These are phyloP conservation scores for Epicampocera succincta DNA, from an alignment of 2,888 invertebrate genomes.

Conservation along the genomic window DNA sequence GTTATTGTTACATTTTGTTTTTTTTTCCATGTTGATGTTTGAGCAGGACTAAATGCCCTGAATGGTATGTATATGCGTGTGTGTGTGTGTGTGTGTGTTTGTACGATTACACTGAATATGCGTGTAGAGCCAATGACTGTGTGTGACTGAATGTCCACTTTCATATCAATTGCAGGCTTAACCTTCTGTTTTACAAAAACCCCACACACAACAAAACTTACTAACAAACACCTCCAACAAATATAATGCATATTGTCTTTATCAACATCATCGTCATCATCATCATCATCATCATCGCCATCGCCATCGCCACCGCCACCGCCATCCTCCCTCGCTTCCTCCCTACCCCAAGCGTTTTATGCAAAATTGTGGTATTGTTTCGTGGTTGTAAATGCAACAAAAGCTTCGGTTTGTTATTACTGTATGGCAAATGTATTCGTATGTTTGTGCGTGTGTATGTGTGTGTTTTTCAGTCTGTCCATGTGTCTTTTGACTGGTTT, in stretches of 20 bases:
- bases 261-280: slow-evolving; percentile 30
- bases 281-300: too few relatives aligned
- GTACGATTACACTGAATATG: neutral
- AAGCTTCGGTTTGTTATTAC: slow-evolving; percentile 64
- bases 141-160: slow-evolving; percentile 66
- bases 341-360: slow-evolving; percentile 7
- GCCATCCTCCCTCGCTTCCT: slow-evolving; percentile 11
- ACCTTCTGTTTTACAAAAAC: slow-evolving; percentile 50
- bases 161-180: slow-evolving; percentile 72
- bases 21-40: slow-evolving; percentile 9
- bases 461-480: slow-evolving; percentile 28
- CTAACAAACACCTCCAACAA: slow-evolving; percentile 13
- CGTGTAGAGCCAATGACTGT: slow-evolving; percentile 15
- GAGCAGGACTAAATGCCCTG: slow-evolving; percentile 28
- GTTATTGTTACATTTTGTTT: slow-evolving; percentile 42
- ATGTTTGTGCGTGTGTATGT: too few relatives aligned
- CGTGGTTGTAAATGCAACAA: slow-evolving; percentile 67
- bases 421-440: slow-evolving; percentile 57
- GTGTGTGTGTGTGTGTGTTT: neutral
- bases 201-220: slow-evolving; percentile 21
- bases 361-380: slow-evolving; percentile 65
- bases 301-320: neutral
- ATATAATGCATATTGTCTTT: slow-evolving; percentile 61
- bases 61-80: neutral
- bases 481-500: slow-evolving; percentile 62